These are phyloP conservation scores for Himalopsyche phryganea DNA, from an alignment of 1,140 invertebrate genomes.

Conservation along the genomic window DNA sequence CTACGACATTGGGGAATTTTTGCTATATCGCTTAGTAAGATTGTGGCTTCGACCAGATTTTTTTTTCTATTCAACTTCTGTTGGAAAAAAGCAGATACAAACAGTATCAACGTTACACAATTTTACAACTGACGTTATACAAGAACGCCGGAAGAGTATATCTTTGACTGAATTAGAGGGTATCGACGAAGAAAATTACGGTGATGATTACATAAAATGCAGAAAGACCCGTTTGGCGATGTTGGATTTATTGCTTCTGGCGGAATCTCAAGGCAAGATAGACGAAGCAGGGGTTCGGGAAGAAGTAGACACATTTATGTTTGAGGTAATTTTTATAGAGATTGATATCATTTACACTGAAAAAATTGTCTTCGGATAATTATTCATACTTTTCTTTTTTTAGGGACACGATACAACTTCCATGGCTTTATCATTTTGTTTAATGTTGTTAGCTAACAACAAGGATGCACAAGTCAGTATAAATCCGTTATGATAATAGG, in stretches of 20 bases:
- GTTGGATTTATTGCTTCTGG: conserved; percentile 55
- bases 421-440: conserved; percentile 61
- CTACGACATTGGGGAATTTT: conserved; percentile 43
- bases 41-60: conserved; percentile 58
- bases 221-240: conserved; percentile 36
- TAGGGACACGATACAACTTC: conserved; percentile 81
- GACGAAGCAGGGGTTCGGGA: conserved; percentile 68
- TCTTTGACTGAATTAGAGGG: background rate
- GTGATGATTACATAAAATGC: conserved; percentile 1
- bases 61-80: conserved; percentile 32
- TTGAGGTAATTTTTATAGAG: no score
- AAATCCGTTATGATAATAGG: no score
- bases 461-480: conserved; percentile 56
- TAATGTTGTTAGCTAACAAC: conserved; percentile 66
- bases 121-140: conserved; percentile 41
- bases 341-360: no score
- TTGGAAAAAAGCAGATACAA: conserved; percentile 22
- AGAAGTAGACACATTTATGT: conserved; percentile 82
- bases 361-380: no score
- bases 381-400: conserved; percentile 34
- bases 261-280: conserved; percentile 52
- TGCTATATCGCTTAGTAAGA: conserved; percentile 51
- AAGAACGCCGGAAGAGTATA: conserved; percentile 30
- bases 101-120: conserved; percentile 46
- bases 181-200: conserved; percentile 8